phyloP scores from a whole-genome alignment of 1,140 invertebrate genomes.

The Aricia agestis region DNA sequence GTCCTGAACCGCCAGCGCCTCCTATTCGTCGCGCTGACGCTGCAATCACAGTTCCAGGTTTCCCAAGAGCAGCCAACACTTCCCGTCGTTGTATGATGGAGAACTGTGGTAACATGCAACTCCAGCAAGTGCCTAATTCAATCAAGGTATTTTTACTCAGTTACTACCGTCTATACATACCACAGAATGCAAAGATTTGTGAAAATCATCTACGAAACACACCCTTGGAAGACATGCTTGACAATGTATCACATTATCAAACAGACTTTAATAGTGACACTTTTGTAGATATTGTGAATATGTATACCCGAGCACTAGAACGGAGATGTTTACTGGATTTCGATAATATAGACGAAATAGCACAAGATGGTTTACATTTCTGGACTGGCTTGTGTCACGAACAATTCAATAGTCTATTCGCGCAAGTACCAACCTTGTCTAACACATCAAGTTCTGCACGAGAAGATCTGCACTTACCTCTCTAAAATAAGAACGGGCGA shows the following conservation, averaged over 20 bases:
- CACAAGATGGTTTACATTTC: slow-evolving; percentile 9
- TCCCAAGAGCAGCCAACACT: not conserved
- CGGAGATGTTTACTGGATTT: not conserved
- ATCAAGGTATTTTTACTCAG: slow-evolving; percentile 6
- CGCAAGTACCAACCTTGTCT: not conserved
- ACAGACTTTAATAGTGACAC: not conserved
- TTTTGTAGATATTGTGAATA: slow-evolving; percentile 3
- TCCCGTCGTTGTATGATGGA: not conserved
- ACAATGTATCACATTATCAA: not conserved
- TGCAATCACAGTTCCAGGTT: no score
- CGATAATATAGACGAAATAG: slow-evolving; percentile 10
- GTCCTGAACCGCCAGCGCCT: no score
- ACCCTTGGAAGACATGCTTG: slow-evolving; percentile 2
- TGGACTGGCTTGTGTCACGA: not conserved
- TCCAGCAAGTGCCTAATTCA: not conserved
- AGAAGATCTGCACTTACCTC: not conserved
- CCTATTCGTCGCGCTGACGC: no score
- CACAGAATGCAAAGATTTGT: not conserved
- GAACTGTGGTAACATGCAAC: not conserved
- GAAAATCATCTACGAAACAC: slow-evolving; percentile 15
- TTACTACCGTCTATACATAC: slow-evolving; percentile 6
- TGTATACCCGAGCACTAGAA: slow-evolving; percentile 8
- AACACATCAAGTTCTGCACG: no score
- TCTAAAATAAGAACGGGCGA: slow-evolving; percentile 16
- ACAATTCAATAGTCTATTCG: not conserved